phyloP scores from a whole-genome alignment of 2,888 invertebrate species.

The Miltochrista miniata region DNA sequence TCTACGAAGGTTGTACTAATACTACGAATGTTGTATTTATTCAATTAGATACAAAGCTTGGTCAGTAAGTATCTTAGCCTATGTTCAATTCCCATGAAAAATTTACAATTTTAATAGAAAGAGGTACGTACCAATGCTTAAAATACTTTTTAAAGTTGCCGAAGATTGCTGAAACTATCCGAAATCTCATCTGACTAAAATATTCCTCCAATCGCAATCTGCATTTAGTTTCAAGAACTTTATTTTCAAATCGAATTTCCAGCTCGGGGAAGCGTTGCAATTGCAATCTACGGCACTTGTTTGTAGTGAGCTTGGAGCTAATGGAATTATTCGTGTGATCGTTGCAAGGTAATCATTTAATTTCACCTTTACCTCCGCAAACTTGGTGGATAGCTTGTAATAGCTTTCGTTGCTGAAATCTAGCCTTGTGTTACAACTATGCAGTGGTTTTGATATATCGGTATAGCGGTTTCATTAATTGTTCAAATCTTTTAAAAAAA shows the following conservation, averaged over 20 bases:
- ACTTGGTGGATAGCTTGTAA: not conserved
- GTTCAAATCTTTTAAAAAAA: too few species aligned
- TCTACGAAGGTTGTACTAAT: too few species aligned
- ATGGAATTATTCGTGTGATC: constrained; percentile 43
- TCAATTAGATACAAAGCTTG: too few species aligned
- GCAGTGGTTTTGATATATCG: too few species aligned
- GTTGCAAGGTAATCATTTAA: constrained; percentile 42
- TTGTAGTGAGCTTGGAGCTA: constrained; percentile 25
- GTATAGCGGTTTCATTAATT: too few species aligned
- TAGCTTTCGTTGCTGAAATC: not conserved
- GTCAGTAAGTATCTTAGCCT: too few species aligned
- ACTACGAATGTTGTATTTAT: too few species aligned
- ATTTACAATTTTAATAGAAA: too few species aligned
- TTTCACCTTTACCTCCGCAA: constrained; percentile 15
- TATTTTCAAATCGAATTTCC: constrained; percentile 16
- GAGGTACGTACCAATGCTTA: not conserved
- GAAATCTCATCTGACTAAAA: not conserved
- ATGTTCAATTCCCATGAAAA: too few species aligned
- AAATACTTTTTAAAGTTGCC: not conserved
- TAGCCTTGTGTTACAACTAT: not conserved
- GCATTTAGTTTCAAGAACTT: not conserved
- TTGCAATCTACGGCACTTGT: constrained; percentile 30
- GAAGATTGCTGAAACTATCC: not conserved
- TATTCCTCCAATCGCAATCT: constrained; percentile 3
- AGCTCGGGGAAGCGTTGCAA: constrained; percentile 27